Evolutionary conservation across 2,113 vertebrate species (phyloP).

Genomic region (Calonectris borealis): DNA sequence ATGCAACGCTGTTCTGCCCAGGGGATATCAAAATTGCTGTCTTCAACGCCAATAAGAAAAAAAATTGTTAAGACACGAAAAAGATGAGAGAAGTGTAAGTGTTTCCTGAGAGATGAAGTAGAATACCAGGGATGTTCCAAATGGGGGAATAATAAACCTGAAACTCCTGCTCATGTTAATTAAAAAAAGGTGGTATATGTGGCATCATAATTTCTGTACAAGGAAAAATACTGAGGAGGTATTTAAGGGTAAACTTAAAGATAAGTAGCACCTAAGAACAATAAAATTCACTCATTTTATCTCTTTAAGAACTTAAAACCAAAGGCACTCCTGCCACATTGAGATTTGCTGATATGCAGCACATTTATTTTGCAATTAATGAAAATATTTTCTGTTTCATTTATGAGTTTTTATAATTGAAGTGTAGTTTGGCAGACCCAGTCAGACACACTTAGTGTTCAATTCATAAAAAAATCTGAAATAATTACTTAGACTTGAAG

Average conservation of each 20-base stretch:
- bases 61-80: background rate
- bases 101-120: background rate
- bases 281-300: background rate
- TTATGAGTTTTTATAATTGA: conserved; percentile 10
- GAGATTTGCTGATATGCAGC: background rate
- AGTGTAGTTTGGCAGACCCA: background rate
- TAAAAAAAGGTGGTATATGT: background rate
- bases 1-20: background rate
- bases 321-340: background rate
- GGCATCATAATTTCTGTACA: background rate
- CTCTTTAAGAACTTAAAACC: background rate
- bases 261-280: background rate
- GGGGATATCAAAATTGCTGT: background rate
- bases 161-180: background rate
- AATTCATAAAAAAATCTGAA: background rate
- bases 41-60: background rate
- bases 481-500: background rate
- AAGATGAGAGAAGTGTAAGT: background rate
- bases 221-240: background rate
- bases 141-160: background rate
- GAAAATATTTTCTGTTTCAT: conserved; percentile 18
- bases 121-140: background rate
- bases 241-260: background rate
- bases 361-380: background rate
- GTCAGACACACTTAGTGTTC: background rate